Percentiles rank a stretch among this genome's conserved stretches.
Evolutionary conservation across 2,797 vertebrate species (phyloP).

Genomic region (Pseudochirops corinnae): DNA sequence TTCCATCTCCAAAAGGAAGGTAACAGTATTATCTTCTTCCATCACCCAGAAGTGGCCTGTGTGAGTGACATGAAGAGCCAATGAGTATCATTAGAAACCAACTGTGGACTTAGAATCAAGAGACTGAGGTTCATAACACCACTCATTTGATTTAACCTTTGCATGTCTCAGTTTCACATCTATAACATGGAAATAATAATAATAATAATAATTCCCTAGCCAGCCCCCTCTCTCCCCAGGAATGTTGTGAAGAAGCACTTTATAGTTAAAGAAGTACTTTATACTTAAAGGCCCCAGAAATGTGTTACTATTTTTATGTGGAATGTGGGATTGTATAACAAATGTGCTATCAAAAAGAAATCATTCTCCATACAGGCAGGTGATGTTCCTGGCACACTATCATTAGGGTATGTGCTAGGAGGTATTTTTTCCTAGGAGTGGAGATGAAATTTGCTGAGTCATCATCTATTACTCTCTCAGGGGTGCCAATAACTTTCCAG

Average conservation of each 20-base stretch:
- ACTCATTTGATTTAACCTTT: neutral
- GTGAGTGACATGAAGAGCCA: conserved; percentile 55
- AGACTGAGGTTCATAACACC: neutral
- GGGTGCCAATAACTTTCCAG: neutral
- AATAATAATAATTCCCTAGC: neutral
- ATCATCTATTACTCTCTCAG: neutral
- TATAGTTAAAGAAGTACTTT: neutral
- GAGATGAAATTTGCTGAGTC: neutral
- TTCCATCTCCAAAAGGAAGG: conserved; percentile 34
- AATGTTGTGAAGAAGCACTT: neutral
- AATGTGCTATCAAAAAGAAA: neutral
- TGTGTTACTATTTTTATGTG: neutral
- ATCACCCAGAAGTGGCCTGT: conserved; percentile 55
- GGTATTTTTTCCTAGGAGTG: neutral
- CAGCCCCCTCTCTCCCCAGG: neutral
- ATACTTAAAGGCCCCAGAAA: neutral
- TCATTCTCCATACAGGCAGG: neutral
- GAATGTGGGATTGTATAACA: neutral
- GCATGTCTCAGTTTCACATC: neutral
- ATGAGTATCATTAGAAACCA: conserved; percentile 65
- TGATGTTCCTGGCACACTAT: neutral
- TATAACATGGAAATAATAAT: neutral
- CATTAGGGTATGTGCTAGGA: neutral
- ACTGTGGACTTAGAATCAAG: conserved; percentile 26
- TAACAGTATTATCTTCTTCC: conserved; percentile 53